Evolutionary conservation across 2,797 vertebrate genomes (phyloP).

Genomic region (Austrolebias charrua): DNA sequence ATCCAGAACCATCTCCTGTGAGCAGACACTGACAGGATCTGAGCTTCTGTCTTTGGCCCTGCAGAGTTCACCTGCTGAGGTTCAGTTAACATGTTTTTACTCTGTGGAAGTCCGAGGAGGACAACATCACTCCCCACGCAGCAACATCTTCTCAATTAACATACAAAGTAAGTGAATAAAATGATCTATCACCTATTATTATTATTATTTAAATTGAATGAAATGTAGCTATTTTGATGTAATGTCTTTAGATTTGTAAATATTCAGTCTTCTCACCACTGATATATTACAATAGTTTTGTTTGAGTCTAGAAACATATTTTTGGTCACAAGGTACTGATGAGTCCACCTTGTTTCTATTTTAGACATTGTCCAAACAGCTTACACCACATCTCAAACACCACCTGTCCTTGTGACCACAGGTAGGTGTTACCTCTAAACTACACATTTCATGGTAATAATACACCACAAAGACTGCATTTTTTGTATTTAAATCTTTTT

Average conservation of each 20-base stretch:
- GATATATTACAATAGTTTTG: too few species aligned
- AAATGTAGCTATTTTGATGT: too few species aligned
- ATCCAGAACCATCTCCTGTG: background rate
- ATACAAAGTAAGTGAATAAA: constrained; percentile 23
- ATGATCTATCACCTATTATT: background rate
- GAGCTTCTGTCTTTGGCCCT: background rate
- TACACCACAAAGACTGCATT: background rate
- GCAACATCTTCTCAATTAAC: constrained; percentile 1
- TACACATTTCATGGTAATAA: background rate
- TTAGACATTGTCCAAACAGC: background rate
- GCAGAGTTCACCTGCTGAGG: constrained; percentile 17
- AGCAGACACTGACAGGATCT: constrained; percentile 22
- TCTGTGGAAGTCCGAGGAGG: background rate
- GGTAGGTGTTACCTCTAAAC: background rate
- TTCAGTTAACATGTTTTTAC: constrained; percentile 35
- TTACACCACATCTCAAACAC: background rate
- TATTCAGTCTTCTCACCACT: background rate
- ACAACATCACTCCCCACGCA: constrained; percentile 7
- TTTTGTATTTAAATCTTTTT: background rate
- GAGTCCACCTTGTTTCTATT: background rate
- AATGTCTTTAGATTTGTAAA: too few species aligned
- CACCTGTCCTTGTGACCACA: background rate
- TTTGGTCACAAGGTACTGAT: background rate
- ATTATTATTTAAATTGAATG: too few species aligned
- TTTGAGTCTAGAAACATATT: too few species aligned